phyloP scores from a whole-genome alignment of 2,113 vertebrate species.

The Sula dactylatra region DNA sequence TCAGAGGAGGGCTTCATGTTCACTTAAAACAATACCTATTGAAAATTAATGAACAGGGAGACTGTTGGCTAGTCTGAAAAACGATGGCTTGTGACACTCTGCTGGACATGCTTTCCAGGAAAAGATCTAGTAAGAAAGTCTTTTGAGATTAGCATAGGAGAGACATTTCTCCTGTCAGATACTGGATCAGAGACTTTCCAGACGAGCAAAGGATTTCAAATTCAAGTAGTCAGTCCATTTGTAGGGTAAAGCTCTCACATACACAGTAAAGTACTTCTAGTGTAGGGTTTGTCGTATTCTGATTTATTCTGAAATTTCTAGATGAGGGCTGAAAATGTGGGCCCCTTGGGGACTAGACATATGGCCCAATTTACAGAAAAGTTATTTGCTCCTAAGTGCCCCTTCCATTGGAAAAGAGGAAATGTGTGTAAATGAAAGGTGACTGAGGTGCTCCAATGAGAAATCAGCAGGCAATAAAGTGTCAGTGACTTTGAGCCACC shows the following conservation, averaged over 20 bases:
- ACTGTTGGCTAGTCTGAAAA: neutral
- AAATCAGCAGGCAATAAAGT: conserved; percentile 39
- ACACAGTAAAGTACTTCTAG: neutral
- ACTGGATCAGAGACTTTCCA: neutral
- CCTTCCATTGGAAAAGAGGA: neutral
- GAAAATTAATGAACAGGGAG: neutral
- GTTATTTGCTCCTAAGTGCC: neutral
- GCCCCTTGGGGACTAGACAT: neutral
- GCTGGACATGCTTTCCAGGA: neutral
- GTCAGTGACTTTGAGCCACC: conserved; percentile 26
- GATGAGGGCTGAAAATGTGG: neutral
- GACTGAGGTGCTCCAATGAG: conserved; percentile 8
- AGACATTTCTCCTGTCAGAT: neutral
- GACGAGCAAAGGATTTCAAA: neutral
- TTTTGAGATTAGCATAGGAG: neutral
- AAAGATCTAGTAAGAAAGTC: neutral
- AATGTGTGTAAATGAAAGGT: conserved; percentile 27
- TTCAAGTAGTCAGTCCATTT: conserved; percentile 16
- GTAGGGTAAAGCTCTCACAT: neutral
- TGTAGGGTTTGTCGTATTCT: neutral
- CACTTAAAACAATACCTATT: neutral
- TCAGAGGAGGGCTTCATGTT: neutral
- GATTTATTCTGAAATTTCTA: conserved; percentile 22
- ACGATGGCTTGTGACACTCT: neutral
- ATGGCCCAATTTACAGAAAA: conserved; percentile 12